These are phyloP conservation scores for Orius insidiosus DNA, from an alignment of 1,140 invertebrate species.

Conservation along the genomic window DNA sequence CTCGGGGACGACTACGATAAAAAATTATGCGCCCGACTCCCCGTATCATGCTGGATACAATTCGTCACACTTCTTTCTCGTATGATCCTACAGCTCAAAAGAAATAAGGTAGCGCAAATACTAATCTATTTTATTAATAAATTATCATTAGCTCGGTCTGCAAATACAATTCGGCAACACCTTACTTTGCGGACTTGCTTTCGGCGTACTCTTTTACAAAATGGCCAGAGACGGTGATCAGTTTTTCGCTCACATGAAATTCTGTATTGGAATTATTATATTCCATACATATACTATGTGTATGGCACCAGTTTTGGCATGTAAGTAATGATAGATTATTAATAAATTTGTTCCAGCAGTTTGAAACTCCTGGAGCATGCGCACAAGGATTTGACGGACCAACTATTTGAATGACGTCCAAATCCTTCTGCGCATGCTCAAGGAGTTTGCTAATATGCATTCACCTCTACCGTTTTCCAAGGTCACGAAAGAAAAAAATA, in stretches of 20 bases:
- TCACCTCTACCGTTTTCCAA: no score
- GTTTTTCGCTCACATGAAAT: slow-evolving; percentile 47
- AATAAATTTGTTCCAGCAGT: no score
- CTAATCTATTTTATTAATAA: slow-evolving; percentile 13
- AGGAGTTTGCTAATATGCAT: no score
- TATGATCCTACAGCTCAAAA: slow-evolving; percentile 25
- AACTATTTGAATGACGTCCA: no score
- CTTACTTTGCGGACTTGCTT: slow-evolving; percentile 33
- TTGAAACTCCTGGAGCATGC: no score
- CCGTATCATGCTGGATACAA: slow-evolving; percentile 24
- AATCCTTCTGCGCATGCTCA: no score
- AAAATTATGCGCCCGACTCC: slow-evolving; percentile 16
- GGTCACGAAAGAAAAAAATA: no score
- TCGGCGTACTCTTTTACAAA: slow-evolving; percentile 38
- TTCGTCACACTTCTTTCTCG: slow-evolving; percentile 23
- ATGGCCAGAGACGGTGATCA: slow-evolving; percentile 39
- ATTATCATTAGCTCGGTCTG: slow-evolving; percentile 25
- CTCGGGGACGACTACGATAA: neutral
- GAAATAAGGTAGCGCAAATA: slow-evolving; percentile 25
- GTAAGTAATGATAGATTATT: no score
- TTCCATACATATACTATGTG: slow-evolving; percentile 46
- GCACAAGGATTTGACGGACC: no score
- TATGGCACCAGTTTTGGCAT: slow-evolving; percentile 35
- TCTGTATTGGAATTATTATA: slow-evolving; percentile 41
- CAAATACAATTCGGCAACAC: slow-evolving; percentile 41